Evolutionary conservation across 2,888 invertebrate species (phyloP).

Genomic region (Pherbina coryleti): DNA sequence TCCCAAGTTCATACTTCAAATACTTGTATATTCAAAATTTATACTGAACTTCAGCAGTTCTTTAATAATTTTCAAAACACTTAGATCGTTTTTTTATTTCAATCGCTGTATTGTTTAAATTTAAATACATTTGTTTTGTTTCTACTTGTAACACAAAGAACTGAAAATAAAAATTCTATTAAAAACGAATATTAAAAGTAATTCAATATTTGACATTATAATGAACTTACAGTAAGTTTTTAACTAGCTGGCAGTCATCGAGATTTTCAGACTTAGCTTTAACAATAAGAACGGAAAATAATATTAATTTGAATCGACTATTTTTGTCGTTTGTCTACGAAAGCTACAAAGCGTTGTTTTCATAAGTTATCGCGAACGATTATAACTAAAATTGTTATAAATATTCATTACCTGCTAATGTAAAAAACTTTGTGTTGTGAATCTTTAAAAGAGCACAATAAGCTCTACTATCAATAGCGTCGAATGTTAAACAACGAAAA

Average conservation of each 20-base stretch:
- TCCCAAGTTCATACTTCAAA: too few relatives aligned
- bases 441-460: too few relatives aligned
- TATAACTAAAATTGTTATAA: too few relatives aligned
- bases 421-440: too few relatives aligned
- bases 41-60: too few relatives aligned
- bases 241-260: constrained; percentile 6
- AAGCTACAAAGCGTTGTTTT: neutral
- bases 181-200: neutral
- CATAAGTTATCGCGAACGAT: neutral
- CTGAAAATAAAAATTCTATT: neutral
- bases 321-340: neutral
- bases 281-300: neutral
- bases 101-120: neutral
- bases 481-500: too few relatives aligned
- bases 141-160: neutral
- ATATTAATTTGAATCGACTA: neutral
- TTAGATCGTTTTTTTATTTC: too few relatives aligned
- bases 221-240: constrained; percentile 1
- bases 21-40: too few relatives aligned
- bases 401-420: too few relatives aligned
- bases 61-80: too few relatives aligned
- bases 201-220: neutral
- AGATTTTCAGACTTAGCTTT: neutral
- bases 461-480: too few relatives aligned
- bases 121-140: neutral